These are phyloP conservation scores for human (Homo sapiens) DNA, from an alignment of 2,113 vertebrate species.

Conservation along the genomic window DNA sequence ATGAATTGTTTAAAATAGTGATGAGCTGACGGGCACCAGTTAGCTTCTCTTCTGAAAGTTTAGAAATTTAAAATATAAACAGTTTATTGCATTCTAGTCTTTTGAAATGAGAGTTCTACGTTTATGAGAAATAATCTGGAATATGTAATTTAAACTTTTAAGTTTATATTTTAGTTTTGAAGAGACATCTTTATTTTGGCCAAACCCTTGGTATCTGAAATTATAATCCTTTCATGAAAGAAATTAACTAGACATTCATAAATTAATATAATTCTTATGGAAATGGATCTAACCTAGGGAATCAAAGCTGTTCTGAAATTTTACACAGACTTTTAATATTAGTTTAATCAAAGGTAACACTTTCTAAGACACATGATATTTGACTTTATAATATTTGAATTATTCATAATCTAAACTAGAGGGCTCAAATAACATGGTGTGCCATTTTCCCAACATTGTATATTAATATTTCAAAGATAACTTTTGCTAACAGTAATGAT, in stretches of 20 bases:
- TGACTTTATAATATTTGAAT: neutral
- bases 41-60: constrained; percentile 28
- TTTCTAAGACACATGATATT: neutral
- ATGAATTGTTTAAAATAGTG: constrained; percentile 13
- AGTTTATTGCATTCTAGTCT: constrained; percentile 20
- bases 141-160: neutral
- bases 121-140: neutral
- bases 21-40: neutral
- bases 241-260: neutral
- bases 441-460: neutral
- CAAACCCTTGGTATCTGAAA: neutral
- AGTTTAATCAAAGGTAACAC: neutral
- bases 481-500: neutral
- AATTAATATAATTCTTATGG: neutral
- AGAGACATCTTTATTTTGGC: constrained; percentile 9
- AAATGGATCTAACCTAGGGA: neutral
- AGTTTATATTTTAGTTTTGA: constrained; percentile 24
- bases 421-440: neutral
- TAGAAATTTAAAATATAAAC: constrained; percentile 15
- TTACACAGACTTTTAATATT: neutral
- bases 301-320: neutral
- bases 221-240: constrained; percentile 24
- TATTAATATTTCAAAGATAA: neutral
- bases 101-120: neutral
- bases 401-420: neutral